Conservation (phyloP, 2,797 vertebrate species). For the Gastrophryne carolinensis region DNA sequence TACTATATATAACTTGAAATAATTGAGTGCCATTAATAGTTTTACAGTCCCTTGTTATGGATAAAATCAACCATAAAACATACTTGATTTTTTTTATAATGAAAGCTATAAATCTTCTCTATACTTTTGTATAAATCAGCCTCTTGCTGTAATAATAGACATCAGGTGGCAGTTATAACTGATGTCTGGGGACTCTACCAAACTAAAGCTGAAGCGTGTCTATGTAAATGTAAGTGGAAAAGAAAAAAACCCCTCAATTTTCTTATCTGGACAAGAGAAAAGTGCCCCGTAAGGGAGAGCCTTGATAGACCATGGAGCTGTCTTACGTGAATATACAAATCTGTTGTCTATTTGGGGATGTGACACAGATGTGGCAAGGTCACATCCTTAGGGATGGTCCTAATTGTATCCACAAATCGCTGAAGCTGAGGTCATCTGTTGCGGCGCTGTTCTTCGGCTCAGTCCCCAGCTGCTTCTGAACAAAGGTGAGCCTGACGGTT, state of each 20-base stretch:
- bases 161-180: constrained; percentile 9
- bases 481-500: constrained; percentile 34
- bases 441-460: constrained; percentile 30
- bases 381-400: constrained; percentile 37
- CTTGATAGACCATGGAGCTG: constrained; percentile 9
- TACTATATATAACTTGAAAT: background rate
- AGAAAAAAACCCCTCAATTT: background rate
- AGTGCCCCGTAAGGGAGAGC: background rate
- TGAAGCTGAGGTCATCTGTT: constrained; percentile 35
- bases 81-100: background rate
- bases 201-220: constrained; percentile 2
- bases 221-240: background rate
- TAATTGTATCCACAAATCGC: constrained; percentile 41
- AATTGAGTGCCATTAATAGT: background rate
- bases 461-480: constrained; percentile 35
- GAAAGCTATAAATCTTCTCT: background rate
- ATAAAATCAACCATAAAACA: background rate
- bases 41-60: background rate
- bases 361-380: constrained; percentile 37
- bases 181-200: constrained; percentile 6
- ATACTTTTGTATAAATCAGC: background rate
- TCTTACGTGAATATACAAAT: constrained; percentile 31
- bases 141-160: background rate
- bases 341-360: constrained; percentile 29
- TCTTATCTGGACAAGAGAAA: background rate